Base-by-base conservation (phyloP, 2,888 invertebrate genomes). In the Heteromyza rotundicornis region DNA sequence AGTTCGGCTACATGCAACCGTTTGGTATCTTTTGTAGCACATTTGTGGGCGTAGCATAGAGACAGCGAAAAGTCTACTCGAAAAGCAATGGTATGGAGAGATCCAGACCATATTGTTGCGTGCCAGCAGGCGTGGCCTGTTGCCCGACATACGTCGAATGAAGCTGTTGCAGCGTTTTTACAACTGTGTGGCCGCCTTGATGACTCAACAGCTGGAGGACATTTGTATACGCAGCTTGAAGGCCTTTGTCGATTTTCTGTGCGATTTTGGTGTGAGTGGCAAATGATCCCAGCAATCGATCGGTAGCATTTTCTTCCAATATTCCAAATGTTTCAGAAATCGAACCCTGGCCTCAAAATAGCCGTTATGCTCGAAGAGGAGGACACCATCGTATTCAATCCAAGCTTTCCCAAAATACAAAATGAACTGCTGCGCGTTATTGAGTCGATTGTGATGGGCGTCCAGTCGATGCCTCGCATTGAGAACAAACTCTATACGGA, bases 131-230 rank as follows among this genome's bases (percentile, higher is more conserved):
- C 90, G 86, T 75, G 88, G 87, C 60, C 85, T 87, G 67, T 85
- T 93, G 58, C 92, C 92, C 0, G 88, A 88, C 65, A 86, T 88
- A 0, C 85, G 87, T 53, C 88, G 90, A 68, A 86, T 86, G 17
- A 86, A 85, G 14, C 87, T 88, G 77, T 87, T 92, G 80, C 88
- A 87, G 70, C 88, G 89, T 50, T 95, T 95, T 82, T 96, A 92
- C 80, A 91, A 95, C 79, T 92, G 94, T 72, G 88, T 95, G 1
- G 91, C 91, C 0, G 90, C 91, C 24, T 85, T 96, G 44, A 96
- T 96, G 96, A 92, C 94, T 0, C 90, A 90, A 71, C 93, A 95
- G 73, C 84, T 97, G 60, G 94, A 95, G 80, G 88, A 89, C 20
- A 81, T 96, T 32, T 92, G 93, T 69, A 84, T 94, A 47, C 88